A percentile compares a stretch with the other conserved stretches of the same genome.
Evolutionary conservation across 2,888 invertebrate species (phyloP).

Genomic region (Aphidius colemani): DNA sequence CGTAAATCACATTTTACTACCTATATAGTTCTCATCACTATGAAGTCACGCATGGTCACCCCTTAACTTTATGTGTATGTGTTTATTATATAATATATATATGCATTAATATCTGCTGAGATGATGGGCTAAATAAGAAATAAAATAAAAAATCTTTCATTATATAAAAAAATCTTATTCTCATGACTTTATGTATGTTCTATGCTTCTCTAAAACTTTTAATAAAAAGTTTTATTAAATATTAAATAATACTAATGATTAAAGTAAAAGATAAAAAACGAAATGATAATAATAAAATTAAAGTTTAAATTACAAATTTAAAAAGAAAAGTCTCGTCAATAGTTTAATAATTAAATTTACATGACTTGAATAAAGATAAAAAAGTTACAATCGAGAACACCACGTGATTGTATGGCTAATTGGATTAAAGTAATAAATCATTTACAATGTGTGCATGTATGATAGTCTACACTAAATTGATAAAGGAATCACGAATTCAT

Average conservation of each 20-base stretch:
- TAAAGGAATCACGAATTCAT: not conserved
- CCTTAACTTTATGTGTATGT: conserved; percentile 23
- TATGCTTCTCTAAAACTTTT: too few species aligned
- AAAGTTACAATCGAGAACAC: not conserved
- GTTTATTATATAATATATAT: too few species aligned
- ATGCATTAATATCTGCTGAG: conserved; percentile 6
- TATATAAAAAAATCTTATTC: conserved; percentile 13
- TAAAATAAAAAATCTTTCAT: conserved; percentile 7
- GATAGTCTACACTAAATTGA: not conserved
- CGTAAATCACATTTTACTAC: conserved; percentile 48
- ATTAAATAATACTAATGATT: not conserved
- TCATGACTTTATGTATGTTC: too few species aligned
- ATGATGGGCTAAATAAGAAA: conserved; percentile 12
- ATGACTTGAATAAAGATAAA: not conserved
- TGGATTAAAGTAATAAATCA: too few species aligned
- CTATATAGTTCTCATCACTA: conserved; percentile 31
- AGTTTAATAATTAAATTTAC: conserved; percentile 2
- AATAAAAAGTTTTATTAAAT: too few species aligned
- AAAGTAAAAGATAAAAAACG: conserved; percentile 3
- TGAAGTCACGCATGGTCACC: conserved; percentile 16
- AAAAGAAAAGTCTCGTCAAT: not conserved
- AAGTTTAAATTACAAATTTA: not conserved
- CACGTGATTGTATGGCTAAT: not conserved
- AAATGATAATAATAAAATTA: not conserved
- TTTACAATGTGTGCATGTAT: too few species aligned